A percentile compares a stretch with the other conserved stretches of the same genome.
phyloP scores from a whole-genome alignment of 2,888 invertebrate species.

The Torymus texanus region DNA sequence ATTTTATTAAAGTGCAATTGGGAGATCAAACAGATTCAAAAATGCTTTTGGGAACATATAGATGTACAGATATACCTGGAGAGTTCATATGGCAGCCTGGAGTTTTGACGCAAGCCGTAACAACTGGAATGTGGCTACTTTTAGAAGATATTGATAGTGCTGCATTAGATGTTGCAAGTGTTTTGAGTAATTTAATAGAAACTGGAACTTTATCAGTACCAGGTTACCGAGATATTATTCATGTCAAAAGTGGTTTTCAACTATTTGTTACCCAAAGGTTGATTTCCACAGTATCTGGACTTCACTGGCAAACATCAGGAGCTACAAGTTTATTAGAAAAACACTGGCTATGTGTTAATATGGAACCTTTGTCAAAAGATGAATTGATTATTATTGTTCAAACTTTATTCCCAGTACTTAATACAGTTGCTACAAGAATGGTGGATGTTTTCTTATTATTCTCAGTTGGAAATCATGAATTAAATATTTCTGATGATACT shows the following conservation, averaged over 20 bases:
- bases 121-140: conserved; percentile 92
- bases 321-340: conserved; percentile 86
- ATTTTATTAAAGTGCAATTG: conserved; percentile 90
- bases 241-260: conserved; percentile 90
- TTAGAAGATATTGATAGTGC: conserved; percentile 97
- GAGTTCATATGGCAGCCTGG: conserved; percentile 98
- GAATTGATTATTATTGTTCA: conserved; percentile 87
- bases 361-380: conserved; percentile 85
- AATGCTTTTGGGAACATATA: conserved; percentile 93
- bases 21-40: conserved; percentile 98
- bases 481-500: conserved; percentile 67
- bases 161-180: conserved; percentile 93
- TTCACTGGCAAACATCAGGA: conserved; percentile 75
- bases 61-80: conserved; percentile 97
- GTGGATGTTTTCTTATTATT: conserved; percentile 90
- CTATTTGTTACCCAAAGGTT: conserved; percentile 90
- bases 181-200: conserved; percentile 90
- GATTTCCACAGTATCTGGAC: conserved; percentile 63
- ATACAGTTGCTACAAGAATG: conserved; percentile 85
- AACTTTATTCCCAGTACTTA: conserved; percentile 82
- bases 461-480: conserved; percentile 82
- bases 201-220: conserved; percentile 89
- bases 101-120: conserved; percentile 91
- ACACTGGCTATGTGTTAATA: conserved; percentile 87
- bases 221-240: conserved; percentile 89